A percentile compares a stretch with the other conserved stretches of the same genome.
These are phyloP conservation scores for Stenurella melanura DNA, from an alignment of 2,888 invertebrate species.

Conservation along the genomic window DNA sequence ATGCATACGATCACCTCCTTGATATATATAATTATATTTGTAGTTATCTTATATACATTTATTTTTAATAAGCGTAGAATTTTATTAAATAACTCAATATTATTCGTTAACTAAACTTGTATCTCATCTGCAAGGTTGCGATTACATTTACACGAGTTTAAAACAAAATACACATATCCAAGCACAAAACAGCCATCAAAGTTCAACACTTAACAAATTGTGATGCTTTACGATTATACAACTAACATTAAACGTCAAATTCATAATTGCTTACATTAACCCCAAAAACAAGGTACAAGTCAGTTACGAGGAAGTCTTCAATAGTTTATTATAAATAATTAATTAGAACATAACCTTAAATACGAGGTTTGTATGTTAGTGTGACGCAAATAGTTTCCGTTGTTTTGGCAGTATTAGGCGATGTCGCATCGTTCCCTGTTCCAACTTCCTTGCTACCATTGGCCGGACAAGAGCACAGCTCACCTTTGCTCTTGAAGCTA, in stretches of 20 bases:
- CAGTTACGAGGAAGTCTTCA: constrained; percentile 29
- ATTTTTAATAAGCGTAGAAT: constrained; percentile 57
- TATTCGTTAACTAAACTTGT: constrained; percentile 9
- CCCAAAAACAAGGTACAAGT: constrained; percentile 13
- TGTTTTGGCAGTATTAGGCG: constrained; percentile 61
- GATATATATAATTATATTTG: constrained; percentile 14
- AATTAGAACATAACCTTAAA: constrained; percentile 58
- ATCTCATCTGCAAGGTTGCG: not conserved
- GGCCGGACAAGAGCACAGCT: constrained; percentile 70
- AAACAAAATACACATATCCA: not conserved
- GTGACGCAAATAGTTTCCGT: constrained; percentile 72
- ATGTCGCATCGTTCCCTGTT: constrained; percentile 46
- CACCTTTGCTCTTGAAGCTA: constrained; percentile 71
- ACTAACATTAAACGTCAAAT: not conserved
- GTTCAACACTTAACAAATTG: not conserved
- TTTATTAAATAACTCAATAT: constrained; percentile 51
- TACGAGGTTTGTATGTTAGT: constrained; percentile 72
- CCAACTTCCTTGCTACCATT: constrained; percentile 49
- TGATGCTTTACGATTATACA: not conserved
- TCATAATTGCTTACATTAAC: not conserved
- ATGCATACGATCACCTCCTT: constrained; percentile 25
- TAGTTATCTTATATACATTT: constrained; percentile 36
- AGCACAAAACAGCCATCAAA: not conserved
- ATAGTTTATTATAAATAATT: constrained; percentile 23
- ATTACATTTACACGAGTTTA: not conserved